phyloP scores from a whole-genome alignment of 2,113 vertebrate genomes.

The Larimichthys crocea region DNA sequence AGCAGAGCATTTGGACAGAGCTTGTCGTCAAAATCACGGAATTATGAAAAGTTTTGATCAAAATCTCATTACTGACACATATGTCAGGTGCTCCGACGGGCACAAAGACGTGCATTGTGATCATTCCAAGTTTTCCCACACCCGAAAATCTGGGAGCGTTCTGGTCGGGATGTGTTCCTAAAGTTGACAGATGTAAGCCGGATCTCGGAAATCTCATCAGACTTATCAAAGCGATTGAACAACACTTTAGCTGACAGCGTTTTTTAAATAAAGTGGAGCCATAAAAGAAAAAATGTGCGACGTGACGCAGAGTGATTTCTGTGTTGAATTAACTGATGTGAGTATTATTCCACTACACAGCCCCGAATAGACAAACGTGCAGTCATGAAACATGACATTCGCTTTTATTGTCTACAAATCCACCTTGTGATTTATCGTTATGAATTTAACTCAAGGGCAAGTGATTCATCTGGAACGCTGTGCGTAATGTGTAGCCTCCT shows the following conservation, averaged over 20 bases:
- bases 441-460: slow-evolving; percentile 28
- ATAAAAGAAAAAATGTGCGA: neutral
- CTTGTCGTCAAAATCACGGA: slow-evolving; percentile 20
- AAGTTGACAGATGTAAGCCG: slow-evolving; percentile 1
- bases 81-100: neutral
- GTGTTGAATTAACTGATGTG: slow-evolving; percentile 23
- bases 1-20: slow-evolving; percentile 21
- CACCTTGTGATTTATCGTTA: slow-evolving; percentile 59
- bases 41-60: slow-evolving; percentile 27
- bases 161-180: neutral
- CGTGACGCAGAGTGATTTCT: slow-evolving; percentile 18
- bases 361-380: slow-evolving; percentile 28
- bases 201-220: neutral
- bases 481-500: slow-evolving; percentile 45
- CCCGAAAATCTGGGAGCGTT: neutral
- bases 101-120: neutral
- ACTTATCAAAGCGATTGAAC: neutral
- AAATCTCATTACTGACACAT: slow-evolving; percentile 21
- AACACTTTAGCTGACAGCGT: neutral
- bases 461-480: slow-evolving; percentile 39
- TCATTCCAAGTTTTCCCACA: neutral
- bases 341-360: slow-evolving; percentile 18
- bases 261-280: slow-evolving; percentile 15
- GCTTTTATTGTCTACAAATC: slow-evolving; percentile 66
- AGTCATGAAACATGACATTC: slow-evolving; percentile 53